These are phyloP conservation scores for Punctoribates punctum DNA, from an alignment of 2,888 invertebrate species.

Conservation along the genomic window DNA sequence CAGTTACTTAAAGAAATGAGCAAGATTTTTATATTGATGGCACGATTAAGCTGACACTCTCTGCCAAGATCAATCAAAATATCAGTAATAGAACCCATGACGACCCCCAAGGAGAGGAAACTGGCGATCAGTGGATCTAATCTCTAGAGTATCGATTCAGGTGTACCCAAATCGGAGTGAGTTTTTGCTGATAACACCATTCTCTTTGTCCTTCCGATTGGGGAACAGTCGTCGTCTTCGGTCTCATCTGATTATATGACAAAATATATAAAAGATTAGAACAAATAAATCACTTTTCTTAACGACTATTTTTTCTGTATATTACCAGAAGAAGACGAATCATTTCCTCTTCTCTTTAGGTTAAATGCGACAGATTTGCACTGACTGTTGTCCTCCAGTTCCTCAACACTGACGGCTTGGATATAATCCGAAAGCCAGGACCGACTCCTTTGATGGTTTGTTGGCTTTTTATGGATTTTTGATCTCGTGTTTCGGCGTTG, in stretches of 20 bases:
- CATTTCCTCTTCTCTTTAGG: conserved; percentile 45
- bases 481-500: conserved; percentile 9
- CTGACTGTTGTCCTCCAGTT: conserved; percentile 33
- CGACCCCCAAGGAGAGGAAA: no score
- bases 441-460: conserved; percentile 49
- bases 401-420: conserved; percentile 10
- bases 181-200: conserved; percentile 33
- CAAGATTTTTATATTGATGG: no score
- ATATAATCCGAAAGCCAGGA: conserved; percentile 52
- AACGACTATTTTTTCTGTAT: conserved; percentile 1
- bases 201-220: conserved; percentile 16
- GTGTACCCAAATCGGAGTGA: conserved; percentile 24
- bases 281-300: conserved; percentile 18
- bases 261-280: conserved; percentile 29
- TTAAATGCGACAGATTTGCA: conserved; percentile 43
- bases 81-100: background rate
- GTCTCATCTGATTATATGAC: conserved; percentile 30
- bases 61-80: background rate
- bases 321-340: conserved; percentile 45
- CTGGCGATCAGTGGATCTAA: conserved; percentile 1
- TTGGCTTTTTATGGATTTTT: conserved; percentile 14
- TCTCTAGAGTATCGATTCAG: conserved; percentile 20
- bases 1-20: no score
- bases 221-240: conserved; percentile 16
- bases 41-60: no score